Base-by-base conservation (phyloP, 2,888 invertebrate species). In the Diploptera punctata region DNA sequence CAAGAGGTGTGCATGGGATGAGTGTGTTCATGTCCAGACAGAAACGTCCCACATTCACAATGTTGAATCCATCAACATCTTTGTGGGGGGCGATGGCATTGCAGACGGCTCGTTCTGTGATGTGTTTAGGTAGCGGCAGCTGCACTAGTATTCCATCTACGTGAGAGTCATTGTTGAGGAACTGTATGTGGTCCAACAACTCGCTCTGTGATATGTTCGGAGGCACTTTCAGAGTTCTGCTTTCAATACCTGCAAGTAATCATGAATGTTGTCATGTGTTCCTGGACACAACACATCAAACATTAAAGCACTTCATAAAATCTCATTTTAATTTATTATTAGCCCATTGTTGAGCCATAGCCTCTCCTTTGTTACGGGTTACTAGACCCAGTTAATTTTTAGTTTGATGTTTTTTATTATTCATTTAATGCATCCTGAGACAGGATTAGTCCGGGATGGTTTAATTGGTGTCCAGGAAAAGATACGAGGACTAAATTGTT, bases 41-140 rank as follows among this genome's bases (percentile, higher is more conserved):
- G 71, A 94, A 84, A 78, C 90, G 90, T 5, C 97, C 97, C 68
- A 96, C 87, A 82, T 97, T 97, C 16, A 88, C 84, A 73, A 92
- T 88, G 82, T 94, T 93, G 80, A 97, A 97, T 0, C 97, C 97
- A 83, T 97, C 97, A 0, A 97, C 95, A 85, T 97, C 97, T 82
- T 97, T 97, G 29, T 86, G 85, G 0, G 92, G 92, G 38, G 87
- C 83, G 0, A 97, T 90, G 0, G 93, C 89, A 84, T 96, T 93
- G 80, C 94, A 95, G 13, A 94, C 86, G 78, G 85, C 88, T 74
- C 91, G 87, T 80, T 94, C 94, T 77, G 89, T 86, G 74, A 97
- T 93, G 73, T 89, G 89, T 1, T 85, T 82, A 0, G 97, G 96
- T 49, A 97, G 85, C 0, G 97, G 97, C 65, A 97, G 83, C 82